Evolutionary conservation across 2,888 invertebrate species (phyloP), one percentile per base, ranked within the genome.

Genomic region (Carpatolechia fugitivella): DNA sequence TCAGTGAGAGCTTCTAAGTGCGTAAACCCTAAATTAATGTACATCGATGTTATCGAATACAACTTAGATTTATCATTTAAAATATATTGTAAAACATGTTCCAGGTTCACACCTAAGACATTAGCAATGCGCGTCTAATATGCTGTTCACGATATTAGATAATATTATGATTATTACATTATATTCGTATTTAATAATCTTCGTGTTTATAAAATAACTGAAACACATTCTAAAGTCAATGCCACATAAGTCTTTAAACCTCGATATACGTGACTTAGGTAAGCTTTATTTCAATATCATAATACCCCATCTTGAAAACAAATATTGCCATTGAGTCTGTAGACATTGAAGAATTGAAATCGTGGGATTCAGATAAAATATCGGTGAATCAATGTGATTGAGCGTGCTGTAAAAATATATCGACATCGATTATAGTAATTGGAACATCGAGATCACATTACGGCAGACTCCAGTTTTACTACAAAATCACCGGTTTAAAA

Each of bases 391-490:
- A 18, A 30, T 38, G 52, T 38, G 40, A 56, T 52, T 14, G 33
- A 51, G 44, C 8, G 30, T 3, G 38, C 24, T n/a, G 52, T 52
- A 38, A 56, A 41, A 52, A 52, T 52, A 52, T 40, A 56, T 52
- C 35, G 38, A 56, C 38, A 20, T 52, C 47, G 30, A 30, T 56
- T 47, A 46, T 47, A 0, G 36, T 52, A 56, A 56, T 56, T 47
- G 56, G 40, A 38, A 20, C 29, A 29, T 46, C 29, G 29, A 46
- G 13, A 46, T 46, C 29, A 29, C 46, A 46, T 41, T 41, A 41
- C 40, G 10, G 18, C 18, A 18, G 40, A 41, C 40, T 41, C 40
- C 10, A 18, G 40, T 20, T 41, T 41, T 20, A 41, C 40, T 41
- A 18, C 10, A 18, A 20, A 41, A 18, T 10, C 20, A 18, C 18